phyloP scores from a whole-genome alignment of 92 coral and sea anemone species.

The Pocillopora meandrina region DNA sequence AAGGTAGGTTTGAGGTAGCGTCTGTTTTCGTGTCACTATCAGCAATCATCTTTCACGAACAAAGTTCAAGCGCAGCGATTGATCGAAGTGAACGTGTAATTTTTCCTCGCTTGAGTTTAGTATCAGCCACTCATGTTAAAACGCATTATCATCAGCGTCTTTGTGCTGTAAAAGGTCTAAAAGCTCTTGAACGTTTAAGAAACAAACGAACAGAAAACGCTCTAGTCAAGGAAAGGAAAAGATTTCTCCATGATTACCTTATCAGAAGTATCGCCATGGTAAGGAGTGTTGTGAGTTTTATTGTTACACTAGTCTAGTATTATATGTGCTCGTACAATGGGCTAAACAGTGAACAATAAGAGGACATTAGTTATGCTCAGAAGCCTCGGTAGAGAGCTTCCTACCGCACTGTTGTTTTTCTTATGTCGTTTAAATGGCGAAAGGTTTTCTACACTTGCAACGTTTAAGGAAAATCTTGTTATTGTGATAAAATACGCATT shows the following conservation, averaged over 20 bases:
- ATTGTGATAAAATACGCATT: neutral
- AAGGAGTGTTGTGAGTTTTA: neutral
- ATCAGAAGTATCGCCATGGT: constrained; percentile 13
- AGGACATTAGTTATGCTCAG: neutral
- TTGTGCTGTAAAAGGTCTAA: neutral
- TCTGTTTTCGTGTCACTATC: neutral
- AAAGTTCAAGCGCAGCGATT: neutral
- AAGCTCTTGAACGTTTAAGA: neutral
- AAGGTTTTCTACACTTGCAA: neutral
- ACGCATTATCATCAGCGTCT: neutral
- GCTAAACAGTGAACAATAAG: too few relatives aligned
- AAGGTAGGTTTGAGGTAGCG: neutral
- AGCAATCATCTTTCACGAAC: neutral
- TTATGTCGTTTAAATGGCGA: neutral
- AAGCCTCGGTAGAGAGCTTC: neutral
- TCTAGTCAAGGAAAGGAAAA: constrained; percentile 2
- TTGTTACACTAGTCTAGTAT: neutral
- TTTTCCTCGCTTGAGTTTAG: neutral
- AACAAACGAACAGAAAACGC: neutral
- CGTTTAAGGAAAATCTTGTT: neutral
- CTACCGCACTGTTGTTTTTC: neutral
- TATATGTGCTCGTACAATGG: neutral
- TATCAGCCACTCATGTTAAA: neutral
- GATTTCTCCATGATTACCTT: constrained; percentile 3
- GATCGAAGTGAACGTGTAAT: neutral